Conservation (phyloP, 2,113 vertebrate genomes). For the Ictalurus punctatus region DNA sequence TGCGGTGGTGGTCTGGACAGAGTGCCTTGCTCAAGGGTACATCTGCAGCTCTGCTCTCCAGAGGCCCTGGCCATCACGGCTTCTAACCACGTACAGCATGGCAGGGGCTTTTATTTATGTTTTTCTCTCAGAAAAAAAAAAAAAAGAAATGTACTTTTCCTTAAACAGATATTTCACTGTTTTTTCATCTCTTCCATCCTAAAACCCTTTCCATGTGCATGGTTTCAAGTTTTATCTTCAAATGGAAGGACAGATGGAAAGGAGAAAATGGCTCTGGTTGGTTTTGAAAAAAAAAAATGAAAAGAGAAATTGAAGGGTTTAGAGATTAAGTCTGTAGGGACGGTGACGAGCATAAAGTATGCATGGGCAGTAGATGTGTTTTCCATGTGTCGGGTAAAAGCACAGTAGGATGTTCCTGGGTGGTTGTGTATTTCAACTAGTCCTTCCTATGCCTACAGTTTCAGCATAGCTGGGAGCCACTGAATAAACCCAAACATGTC, state of each 20-base stretch:
- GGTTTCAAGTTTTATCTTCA: constrained; percentile 54
- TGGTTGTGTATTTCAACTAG: constrained; percentile 32
- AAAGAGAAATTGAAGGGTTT: constrained; percentile 44
- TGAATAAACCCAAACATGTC: constrained; percentile 16
- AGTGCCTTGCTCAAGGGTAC: constrained; percentile 49
- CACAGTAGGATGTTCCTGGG: constrained; percentile 38
- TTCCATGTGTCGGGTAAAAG: constrained; percentile 28
- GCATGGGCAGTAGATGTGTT: constrained; percentile 51
- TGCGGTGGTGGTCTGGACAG: constrained; percentile 32
- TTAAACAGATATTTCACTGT: constrained; percentile 38
- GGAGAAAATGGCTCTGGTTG: constrained; percentile 37
- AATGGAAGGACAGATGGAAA: constrained; percentile 45
- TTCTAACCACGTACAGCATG: constrained; percentile 24
- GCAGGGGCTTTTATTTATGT: constrained; percentile 56
- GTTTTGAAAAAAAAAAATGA: constrained; percentile 38
- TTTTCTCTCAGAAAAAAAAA: constrained; percentile 30
- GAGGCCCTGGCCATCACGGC: constrained; percentile 41
- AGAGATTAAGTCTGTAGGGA: constrained; percentile 47
- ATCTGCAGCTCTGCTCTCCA: constrained; percentile 43
- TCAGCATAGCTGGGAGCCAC: constrained; percentile 7
- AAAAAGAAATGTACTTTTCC: constrained; percentile 33
- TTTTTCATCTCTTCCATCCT: constrained; percentile 28
- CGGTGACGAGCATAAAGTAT: constrained; percentile 47
- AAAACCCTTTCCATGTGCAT: constrained; percentile 34
- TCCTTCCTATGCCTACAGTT: constrained; percentile 29